Conservation (phyloP, 2,113 vertebrate species). For the Micromys minutus region DNA sequence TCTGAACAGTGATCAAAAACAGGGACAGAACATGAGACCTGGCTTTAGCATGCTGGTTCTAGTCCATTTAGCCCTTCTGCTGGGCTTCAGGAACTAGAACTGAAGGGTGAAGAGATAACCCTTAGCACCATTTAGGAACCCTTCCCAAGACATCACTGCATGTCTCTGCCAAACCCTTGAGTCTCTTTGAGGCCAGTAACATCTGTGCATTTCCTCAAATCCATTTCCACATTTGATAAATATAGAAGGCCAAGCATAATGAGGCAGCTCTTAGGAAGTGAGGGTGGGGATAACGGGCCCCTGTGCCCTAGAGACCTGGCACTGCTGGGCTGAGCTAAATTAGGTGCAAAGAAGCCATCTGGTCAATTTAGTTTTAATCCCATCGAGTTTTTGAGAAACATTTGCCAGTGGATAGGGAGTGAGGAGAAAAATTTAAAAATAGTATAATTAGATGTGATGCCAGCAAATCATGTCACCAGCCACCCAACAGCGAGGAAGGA, state of each 20-base stretch:
- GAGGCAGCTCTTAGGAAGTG: slow-evolving; percentile 34
- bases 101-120: background rate
- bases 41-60: background rate
- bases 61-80: background rate
- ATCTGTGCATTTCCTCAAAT: slow-evolving; percentile 66
- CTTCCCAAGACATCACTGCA: slow-evolving; percentile 27
- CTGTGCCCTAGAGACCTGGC: slow-evolving; percentile 68
- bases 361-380: slow-evolving; percentile 75
- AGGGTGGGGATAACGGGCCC: slow-evolving; percentile 48
- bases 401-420: slow-evolving; percentile 44
- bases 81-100: slow-evolving; percentile 25
- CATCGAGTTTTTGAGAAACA: slow-evolving; percentile 63
- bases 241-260: slow-evolving; percentile 52
- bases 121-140: background rate
- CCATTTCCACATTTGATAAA: slow-evolving; percentile 66
- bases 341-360: slow-evolving; percentile 74
- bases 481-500: slow-evolving; percentile 58
- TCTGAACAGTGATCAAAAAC: background rate
- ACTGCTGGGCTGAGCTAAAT: slow-evolving; percentile 58
- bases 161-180: slow-evolving; percentile 61
- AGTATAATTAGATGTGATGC: slow-evolving; percentile 68
- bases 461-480: slow-evolving; percentile 60
- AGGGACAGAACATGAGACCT: background rate
- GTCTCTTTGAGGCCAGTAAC: slow-evolving; percentile 54
- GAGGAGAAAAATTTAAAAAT: slow-evolving; percentile 69